Base-by-base conservation (phyloP, 1,140 invertebrate species). In the Drosophila paulistorum region DNA sequence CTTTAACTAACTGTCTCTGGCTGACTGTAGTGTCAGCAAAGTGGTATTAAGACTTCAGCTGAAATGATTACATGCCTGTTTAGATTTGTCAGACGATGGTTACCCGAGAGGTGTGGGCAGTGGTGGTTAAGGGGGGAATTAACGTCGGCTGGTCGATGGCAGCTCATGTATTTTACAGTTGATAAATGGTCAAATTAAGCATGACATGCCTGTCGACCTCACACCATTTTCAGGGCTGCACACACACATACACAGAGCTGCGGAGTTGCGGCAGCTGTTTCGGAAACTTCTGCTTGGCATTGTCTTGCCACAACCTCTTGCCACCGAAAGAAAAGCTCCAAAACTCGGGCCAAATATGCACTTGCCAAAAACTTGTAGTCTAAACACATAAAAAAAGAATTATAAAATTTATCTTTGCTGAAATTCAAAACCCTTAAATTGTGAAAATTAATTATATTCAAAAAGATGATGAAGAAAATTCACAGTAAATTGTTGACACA, bases 131-230 rank as follows among this genome's bases (percentile, higher is more conserved):
- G 45, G 64, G 65, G 35, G 72, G 65, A 60, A 51, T 13, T 33
- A 51, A 57, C 41, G 45, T 51, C 45, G 45, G 45, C 13, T 68
- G 67, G 62, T 30, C 35, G 71, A 59, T 74, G 68, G 65, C 68
- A 74, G 67, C 80, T 84, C 77, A 80, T 84, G 77, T 70, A 84
- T 84, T 89, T 89, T 76, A 67, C 84, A 89, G 80, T 89, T 89
- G 84, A 89, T 89, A 89, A 89, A 89, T 89, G 84, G 89, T 89
- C 80, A 89, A 89, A 89, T 89, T 89, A 89, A 82, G 80, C 80
- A 74, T 65, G 68, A 63, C 71, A 79, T 70, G 78, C 73, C 64
- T 67, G 73, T 51, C 68, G 51, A 39, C 41, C 71, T 68, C 45
- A 71, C 62, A 39, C 17, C 13, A 3, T 23, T 9, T 7, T n/a